Evolutionary conservation across 2,113 vertebrate species (phyloP), one percentile per base, ranked within the genome.

Genomic region (Zapus hudsonius): DNA sequence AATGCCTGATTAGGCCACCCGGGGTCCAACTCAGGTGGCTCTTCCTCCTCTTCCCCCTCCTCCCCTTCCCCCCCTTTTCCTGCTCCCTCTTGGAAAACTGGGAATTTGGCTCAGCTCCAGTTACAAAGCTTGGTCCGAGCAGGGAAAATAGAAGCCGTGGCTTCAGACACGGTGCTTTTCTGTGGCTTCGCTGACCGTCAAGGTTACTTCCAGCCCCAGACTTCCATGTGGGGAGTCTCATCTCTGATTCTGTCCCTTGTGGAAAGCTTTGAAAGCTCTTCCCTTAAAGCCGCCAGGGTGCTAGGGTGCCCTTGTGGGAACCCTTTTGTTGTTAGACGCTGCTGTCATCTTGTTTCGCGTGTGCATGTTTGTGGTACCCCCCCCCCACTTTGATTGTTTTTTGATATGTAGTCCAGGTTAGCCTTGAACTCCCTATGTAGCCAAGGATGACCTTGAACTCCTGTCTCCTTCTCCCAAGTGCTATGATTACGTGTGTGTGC

Each of bases 41-140:
- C 36, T 3, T 80, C 33, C 6, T 44, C 12, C 19, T 52, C 47
- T 23, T n/a, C 44, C 23, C 61, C 63, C 55, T 15, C 27, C 20
- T 57, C 33, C 27, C 22, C 66, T 20, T 61, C 75, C 67, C 13
- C 38, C 16, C 67, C 47, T 55, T n/a, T 36, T 67, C 36, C 7
- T 83, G 52, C 23, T 88, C 85, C 33, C 40, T 89, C 61, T 72
- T 7, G 92, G 82, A 20, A 69, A 90, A 69, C 70, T 76, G 38
- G 69, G 15, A 11, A 15, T 89, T 84, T 44, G 89, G 72, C 7
- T 82, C 31, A 31, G 44, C 27, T n/a, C 22, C 36, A 40, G 17
- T 23, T 12, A 25, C 81, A 23, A 25, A 1, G 25, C 44, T 59
- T 78, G 59, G 9, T 52, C 29, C 36, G 88, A 63, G n/a, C 29